These are phyloP conservation scores for Rhegmatorhina hoffmannsi DNA, from an alignment of 2,113 vertebrate genomes.

Conservation along the genomic window DNA sequence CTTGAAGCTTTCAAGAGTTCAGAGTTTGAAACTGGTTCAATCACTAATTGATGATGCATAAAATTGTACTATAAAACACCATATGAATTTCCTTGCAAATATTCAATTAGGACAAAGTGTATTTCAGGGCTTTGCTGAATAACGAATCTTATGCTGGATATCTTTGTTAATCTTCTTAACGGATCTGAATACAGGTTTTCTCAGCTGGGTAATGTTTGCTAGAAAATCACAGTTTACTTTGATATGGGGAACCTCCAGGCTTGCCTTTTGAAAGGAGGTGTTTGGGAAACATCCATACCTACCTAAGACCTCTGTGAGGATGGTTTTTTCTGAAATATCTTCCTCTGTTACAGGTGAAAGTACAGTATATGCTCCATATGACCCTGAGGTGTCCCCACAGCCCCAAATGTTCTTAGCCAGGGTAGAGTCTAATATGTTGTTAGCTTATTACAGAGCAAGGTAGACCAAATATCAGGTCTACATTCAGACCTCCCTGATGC, in stretches of 20 bases:
- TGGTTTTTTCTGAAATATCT: background rate
- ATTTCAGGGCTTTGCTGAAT: background rate
- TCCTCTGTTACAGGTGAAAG: background rate
- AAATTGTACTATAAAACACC: constrained; percentile 18
- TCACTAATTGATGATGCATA: constrained; percentile 31
- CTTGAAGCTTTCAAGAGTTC: background rate
- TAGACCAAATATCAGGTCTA: background rate
- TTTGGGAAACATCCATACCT: background rate
- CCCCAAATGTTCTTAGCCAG: background rate
- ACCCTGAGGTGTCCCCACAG: background rate
- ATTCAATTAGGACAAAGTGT: background rate
- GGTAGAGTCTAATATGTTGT: background rate
- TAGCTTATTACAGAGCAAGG: background rate
- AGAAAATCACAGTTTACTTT: background rate
- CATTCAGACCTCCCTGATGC: background rate
- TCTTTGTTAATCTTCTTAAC: background rate
- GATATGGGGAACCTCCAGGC: background rate
- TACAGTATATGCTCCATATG: rapidly evolving
- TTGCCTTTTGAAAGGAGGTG: background rate
- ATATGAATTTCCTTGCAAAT: background rate
- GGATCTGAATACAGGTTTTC: background rate
- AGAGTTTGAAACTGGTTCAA: constrained; percentile 5
- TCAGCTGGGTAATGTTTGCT: background rate
- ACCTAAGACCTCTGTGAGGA: background rate
- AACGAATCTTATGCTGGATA: background rate